Evolutionary conservation across 2,113 vertebrate species (phyloP).

Genomic region (Carettochelys insculpta): DNA sequence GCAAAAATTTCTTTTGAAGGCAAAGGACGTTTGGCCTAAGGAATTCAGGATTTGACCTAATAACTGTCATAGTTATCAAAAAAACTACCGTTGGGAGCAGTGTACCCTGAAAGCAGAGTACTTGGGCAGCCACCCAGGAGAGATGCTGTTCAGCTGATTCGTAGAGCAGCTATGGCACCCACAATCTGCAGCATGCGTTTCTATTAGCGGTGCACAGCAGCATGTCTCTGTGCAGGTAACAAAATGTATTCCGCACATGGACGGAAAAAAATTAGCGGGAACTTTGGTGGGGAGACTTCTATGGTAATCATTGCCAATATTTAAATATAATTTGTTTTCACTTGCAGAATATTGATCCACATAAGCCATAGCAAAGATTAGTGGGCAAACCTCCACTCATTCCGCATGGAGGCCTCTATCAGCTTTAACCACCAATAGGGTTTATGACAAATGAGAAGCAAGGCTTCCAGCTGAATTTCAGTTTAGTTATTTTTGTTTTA

Average conservation of each 20-base stretch:
- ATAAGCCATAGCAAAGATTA: slow-evolving; percentile 30
- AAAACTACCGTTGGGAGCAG: too few relatives aligned
- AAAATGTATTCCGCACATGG: too few relatives aligned
- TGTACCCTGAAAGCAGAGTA: too few relatives aligned
- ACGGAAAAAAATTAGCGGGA: too few relatives aligned
- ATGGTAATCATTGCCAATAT: accelerated
- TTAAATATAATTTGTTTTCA: background rate
- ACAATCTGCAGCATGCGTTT: too few relatives aligned
- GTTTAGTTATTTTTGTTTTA: slow-evolving; percentile 97
- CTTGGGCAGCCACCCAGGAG: too few relatives aligned
- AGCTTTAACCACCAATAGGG: slow-evolving; percentile 72
- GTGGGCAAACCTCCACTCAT: background rate
- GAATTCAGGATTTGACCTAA: too few relatives aligned
- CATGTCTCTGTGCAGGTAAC: too few relatives aligned
- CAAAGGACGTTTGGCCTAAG: background rate
- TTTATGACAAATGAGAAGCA: slow-evolving; percentile 86
- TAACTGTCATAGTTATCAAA: background rate
- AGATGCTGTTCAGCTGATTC: too few relatives aligned
- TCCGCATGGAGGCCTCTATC: background rate
- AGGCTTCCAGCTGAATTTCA: slow-evolving; percentile 90
- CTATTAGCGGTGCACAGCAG: too few relatives aligned
- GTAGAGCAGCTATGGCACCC: too few relatives aligned
- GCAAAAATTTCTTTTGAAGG: background rate
- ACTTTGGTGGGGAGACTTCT: accelerated
- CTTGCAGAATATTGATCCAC: background rate